Percentiles rank a stretch among this genome's conserved stretches.
Evolutionary conservation across 2,797 vertebrate species (phyloP).

Genomic region (Aplochiton taeniatus): DNA sequence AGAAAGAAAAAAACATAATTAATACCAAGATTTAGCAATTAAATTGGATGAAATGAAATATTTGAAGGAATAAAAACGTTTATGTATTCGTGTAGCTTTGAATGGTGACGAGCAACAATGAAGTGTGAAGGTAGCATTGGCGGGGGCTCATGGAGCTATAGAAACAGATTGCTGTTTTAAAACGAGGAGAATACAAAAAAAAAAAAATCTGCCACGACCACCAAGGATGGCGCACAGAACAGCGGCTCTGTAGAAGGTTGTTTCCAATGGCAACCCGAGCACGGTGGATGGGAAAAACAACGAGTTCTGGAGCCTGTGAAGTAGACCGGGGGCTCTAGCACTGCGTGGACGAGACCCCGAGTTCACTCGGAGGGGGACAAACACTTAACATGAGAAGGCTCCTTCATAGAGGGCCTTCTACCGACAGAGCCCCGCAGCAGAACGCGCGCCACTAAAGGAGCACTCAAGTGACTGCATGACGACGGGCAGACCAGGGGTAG

Average conservation of each 20-base stretch:
- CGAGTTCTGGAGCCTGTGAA: constrained; percentile 32
- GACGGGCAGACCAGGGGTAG: no score
- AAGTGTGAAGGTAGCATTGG: neutral
- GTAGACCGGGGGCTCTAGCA: neutral
- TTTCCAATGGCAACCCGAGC: constrained; percentile 54
- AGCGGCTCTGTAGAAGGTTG: constrained; percentile 45
- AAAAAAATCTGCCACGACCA: constrained; percentile 14
- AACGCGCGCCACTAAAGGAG: no score
- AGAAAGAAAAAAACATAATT: no score
- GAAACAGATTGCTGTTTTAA: neutral
- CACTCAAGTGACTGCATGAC: no score
- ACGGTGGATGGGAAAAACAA: constrained; percentile 32
- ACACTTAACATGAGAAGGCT: no score
- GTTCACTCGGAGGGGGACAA: neutral
- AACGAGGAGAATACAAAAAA: neutral
- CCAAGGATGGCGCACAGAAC: constrained; percentile 27
- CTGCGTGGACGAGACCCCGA: neutral
- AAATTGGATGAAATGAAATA: no score
- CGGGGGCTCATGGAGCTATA: neutral
- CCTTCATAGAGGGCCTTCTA: no score
- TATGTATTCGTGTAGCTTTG: no score
- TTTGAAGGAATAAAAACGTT: no score
- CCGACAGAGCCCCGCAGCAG: no score
- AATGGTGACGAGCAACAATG: no score
- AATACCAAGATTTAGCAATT: no score